Conservation (phyloP, 2,797 vertebrate species). For the Takifugu ocellatus region DNA sequence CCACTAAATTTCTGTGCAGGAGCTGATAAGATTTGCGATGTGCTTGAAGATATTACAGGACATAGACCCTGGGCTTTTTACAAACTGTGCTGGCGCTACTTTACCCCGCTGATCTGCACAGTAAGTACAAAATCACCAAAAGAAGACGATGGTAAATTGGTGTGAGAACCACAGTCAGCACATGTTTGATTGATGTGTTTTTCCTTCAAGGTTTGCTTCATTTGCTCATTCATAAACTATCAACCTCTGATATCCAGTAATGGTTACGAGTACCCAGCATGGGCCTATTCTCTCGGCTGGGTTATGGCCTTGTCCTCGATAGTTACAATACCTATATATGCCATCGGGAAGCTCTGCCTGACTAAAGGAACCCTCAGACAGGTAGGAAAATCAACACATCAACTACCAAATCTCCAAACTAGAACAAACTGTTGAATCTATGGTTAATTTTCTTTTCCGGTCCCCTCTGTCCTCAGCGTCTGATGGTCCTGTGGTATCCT, state of each 20-base stretch:
- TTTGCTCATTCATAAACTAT: too few species aligned
- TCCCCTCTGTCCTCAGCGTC: slow-evolving; percentile 9
- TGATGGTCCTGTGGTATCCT: slow-evolving; percentile 18
- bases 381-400: slow-evolving; percentile 10
- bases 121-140: too few species aligned
- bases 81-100: too few species aligned
- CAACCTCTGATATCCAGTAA: slow-evolving; percentile 1
- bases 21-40: slow-evolving; percentile 14
- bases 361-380: slow-evolving; percentile 22
- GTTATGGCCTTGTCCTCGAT: slow-evolving; percentile 21
- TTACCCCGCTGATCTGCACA: too few species aligned
- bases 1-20: slow-evolving; percentile 16
- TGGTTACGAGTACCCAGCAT: slow-evolving; percentile 18
- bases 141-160: too few species aligned
- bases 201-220: too few species aligned
- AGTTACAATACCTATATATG: slow-evolving; percentile 17
- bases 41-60: slow-evolving; percentile 23
- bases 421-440: background rate
- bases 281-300: slow-evolving; percentile 25
- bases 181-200: too few species aligned
- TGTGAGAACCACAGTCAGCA: too few species aligned
- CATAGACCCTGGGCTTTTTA: too few species aligned
- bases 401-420: background rate
- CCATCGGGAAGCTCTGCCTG: slow-evolving; percentile 10
- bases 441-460: background rate